Evolutionary conservation across 2,797 vertebrate genomes (phyloP).

Genomic region (Siniperca scherzeri): DNA sequence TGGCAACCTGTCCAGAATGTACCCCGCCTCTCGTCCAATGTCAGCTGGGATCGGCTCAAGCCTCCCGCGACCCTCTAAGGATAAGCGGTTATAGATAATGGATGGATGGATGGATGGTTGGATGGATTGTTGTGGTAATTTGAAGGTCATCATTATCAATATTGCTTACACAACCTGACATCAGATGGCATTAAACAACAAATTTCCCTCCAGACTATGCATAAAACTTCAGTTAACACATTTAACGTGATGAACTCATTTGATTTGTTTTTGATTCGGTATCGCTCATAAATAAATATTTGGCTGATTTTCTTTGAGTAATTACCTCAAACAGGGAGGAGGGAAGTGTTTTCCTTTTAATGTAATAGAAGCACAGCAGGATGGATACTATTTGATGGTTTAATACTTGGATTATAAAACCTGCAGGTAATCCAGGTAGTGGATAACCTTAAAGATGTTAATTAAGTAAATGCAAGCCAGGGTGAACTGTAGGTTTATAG

Average conservation of each 20-base stretch:
- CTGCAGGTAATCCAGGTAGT: conserved; percentile 4
- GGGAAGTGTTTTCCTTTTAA: conserved; percentile 9
- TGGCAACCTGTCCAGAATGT: no score
- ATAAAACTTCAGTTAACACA: background rate
- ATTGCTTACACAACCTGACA: background rate
- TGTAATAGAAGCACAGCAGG: background rate
- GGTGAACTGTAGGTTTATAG: background rate
- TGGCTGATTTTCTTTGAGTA: background rate
- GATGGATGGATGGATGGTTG: no score
- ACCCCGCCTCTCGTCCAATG: no score
- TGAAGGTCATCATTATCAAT: background rate
- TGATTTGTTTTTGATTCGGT: conserved; percentile 12
- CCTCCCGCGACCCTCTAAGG: no score
- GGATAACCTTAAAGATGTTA: conserved; percentile 21
- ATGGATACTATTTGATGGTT: conserved; percentile 15
- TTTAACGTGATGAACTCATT: background rate
- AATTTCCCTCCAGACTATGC: background rate
- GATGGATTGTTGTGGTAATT: background rate
- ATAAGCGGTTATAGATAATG: no score
- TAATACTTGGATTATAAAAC: conserved; percentile 23
- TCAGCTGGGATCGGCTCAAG: no score
- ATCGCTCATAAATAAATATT: conserved; percentile 14
- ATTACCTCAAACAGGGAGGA: background rate
- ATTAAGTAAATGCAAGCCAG: conserved; percentile 2
- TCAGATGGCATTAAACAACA: background rate